phyloP scores from a whole-genome alignment of 1,140 invertebrate species.

The Caerostris darwini region DNA sequence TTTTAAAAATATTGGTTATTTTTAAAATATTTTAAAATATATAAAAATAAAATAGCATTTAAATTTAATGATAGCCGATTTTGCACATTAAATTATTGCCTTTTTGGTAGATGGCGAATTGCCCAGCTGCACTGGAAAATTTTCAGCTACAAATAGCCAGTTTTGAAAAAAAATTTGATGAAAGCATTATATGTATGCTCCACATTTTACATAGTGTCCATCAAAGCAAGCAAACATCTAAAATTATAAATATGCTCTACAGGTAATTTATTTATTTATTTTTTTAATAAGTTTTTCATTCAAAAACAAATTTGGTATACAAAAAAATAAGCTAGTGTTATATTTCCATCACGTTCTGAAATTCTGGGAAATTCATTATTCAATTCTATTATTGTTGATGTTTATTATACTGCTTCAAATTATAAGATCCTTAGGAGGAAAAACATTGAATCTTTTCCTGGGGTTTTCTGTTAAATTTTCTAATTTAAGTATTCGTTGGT shows the following conservation, averaged over 20 bases:
- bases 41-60: too few species aligned
- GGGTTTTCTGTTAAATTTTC: background rate
- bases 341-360: background rate
- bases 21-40: too few species aligned
- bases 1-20: too few species aligned
- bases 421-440: background rate
- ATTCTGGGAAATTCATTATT: background rate
- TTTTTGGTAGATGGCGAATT: conserved; percentile 46
- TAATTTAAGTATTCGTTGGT: too few species aligned
- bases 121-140: conserved; percentile 53
- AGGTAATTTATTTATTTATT: conserved; percentile 1
- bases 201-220: conserved; percentile 71
- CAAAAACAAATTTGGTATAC: background rate
- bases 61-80: too few species aligned
- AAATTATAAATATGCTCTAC: conserved; percentile 73
- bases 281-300: background rate
- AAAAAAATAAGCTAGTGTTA: background rate
- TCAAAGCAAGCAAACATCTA: conserved; percentile 70
- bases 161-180: conserved; percentile 67
- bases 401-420: background rate
- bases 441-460: background rate
- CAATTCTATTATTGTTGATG: background rate
- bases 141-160: conserved; percentile 56
- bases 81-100: background rate
- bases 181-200: conserved; percentile 66